phyloP scores from a whole-genome alignment of 1,140 invertebrate genomes.

The Sminthurinus signatus region DNA sequence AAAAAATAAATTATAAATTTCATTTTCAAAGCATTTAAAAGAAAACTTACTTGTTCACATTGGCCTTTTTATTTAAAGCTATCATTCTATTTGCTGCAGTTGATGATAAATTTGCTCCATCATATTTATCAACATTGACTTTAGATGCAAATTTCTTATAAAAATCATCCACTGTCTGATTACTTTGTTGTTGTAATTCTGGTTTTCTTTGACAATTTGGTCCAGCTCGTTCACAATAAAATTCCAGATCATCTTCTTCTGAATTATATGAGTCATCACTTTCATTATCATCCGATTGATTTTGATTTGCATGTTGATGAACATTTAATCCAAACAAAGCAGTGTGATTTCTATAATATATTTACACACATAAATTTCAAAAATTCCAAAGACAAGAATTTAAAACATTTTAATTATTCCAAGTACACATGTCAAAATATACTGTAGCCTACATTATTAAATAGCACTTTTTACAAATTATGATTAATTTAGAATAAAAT shows the following conservation, averaged over 20 bases:
- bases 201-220: conserved; percentile 45
- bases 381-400: too few species aligned
- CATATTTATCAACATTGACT: conserved; percentile 79
- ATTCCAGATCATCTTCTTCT: conserved; percentile 43
- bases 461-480: background rate
- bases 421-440: too few species aligned
- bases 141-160: conserved; percentile 70
- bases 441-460: too few species aligned
- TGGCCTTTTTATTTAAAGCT: conserved; percentile 57
- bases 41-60: conserved; percentile 53
- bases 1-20: conserved; percentile 1
- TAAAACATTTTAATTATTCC: too few species aligned
- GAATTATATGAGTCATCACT: conserved; percentile 42
- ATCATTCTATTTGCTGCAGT: conserved; percentile 61
- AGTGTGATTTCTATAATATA: conserved; percentile 8
- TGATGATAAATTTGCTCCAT: conserved; percentile 54
- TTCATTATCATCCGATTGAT: conserved; percentile 28
- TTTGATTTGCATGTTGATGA: background rate
- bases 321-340: conserved; percentile 12
- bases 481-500: background rate
- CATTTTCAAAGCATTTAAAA: background rate
- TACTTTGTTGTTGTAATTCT: conserved; percentile 54
- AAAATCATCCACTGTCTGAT: conserved; percentile 72
- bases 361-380: background rate
- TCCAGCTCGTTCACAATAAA: conserved; percentile 42